Evolutionary conservation across 2,888 invertebrate genomes (phyloP), one percentile per base, ranked within the genome.

Genomic region (Thysanoteuthis rhombus): DNA sequence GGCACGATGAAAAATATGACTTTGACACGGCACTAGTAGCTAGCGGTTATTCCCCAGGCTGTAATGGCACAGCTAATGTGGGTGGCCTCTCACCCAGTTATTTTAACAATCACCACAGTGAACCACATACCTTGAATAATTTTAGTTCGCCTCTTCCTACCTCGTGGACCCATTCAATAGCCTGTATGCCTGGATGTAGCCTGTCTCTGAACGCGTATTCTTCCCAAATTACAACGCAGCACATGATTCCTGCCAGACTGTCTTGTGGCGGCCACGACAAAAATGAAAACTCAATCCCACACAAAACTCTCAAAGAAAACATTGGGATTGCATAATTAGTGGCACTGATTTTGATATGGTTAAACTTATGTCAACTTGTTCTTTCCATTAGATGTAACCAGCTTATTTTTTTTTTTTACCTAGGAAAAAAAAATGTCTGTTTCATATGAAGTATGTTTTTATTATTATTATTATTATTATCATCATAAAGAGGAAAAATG

Each of bases 1-100:
- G 96, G 96, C 96, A 97, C 94, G 96, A 96, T 94, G 96, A 96
- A 94, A 96, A 95, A 93, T 96, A 96, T 94, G 96, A 96, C 93
- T 94, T 96, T 39, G 96, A 97, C 93, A 94, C 95, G 75, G 96
- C 95, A 92, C 93, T 96, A 93, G 93, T 39, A 90, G 95, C 90
- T 38, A 92, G 90, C 90, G 91, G 38, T 38, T 93, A 38, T 94
- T 90, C 36, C 89, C 90, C 89, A 47, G 93, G 93, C 25, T 45
- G 75, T 94, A 39, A 45, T 94, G 47, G 75, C 93, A 42, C 90
- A 36, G 38, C 45, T 38, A 52, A 92, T 39, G 22, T 93, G 47
- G 94, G 94, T 58, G 94, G 94, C 6, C 94, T 93, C 16, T 95
- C 94, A 93, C 94, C 95, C 22, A 92, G 94, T 93, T 90, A 90